Base-by-base conservation (phyloP, 1,140 invertebrate genomes). In the Drosophila suzukii region DNA sequence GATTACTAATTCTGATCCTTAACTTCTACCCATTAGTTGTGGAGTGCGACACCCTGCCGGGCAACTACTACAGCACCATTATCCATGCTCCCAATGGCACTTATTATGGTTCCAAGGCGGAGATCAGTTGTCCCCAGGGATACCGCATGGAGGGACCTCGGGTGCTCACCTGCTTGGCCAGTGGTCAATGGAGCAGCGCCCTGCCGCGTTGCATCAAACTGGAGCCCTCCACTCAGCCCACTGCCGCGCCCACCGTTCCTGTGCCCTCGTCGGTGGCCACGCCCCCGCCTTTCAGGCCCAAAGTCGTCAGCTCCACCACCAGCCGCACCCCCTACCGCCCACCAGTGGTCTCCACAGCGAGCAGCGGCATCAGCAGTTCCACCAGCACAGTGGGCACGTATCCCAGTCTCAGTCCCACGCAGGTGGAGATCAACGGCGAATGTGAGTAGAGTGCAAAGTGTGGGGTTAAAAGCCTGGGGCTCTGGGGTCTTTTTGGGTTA, bases 161-260 rank as follows among this genome's bases (percentile, higher is more conserved):
- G 8, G 93, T 94, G 54, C 94, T 97, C 30, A 94, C 93, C 32
- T 98, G 97, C 81, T 93, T 96, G 53, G 93, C 95, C 13, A 95
- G 94, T 50, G 97, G 97, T 3, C 94, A 95, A 56, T 98, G 97
- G 93, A 96, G 98, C 91, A 94, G 95, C 44, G 93, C 94, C 0
- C 92, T 96, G 20, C 97, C 97, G 0, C 93, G 93, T 34, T 97
- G 97, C 88, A 93, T 92, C 27, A 90, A 94, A 91, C 94, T 96
- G 96, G 94, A 93, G 70, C 92, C 78, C 0, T 68, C 91, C 3
- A 93, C 84, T 7, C 74, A 91, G 59, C 67, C 90, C 7, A 75
- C 91, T 2, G 71, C 81, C 6, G 46, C 90, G 3, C 44, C 74
- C 5, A 78, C 75, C 0, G 13, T 51, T 5, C 49, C 27, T 0